phyloP scores from a whole-genome alignment of 2,113 vertebrate genomes.

The Zosterops hypoxanthus region DNA sequence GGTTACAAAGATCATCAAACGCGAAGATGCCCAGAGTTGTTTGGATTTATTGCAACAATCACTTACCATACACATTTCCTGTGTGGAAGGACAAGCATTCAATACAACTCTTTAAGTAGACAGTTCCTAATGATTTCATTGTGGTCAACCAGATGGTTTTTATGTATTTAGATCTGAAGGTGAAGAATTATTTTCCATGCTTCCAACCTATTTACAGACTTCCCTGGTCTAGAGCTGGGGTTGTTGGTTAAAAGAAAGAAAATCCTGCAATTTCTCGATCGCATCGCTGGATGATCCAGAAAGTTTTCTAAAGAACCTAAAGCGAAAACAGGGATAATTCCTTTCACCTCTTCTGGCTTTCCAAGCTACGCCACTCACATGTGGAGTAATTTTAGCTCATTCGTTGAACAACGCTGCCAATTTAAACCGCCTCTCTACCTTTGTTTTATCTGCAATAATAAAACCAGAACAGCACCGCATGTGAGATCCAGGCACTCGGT shows the following conservation, averaged over 20 bases:
- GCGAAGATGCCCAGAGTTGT: conserved; percentile 55
- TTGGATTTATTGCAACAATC: conserved; percentile 72
- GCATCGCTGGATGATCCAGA: conserved; percentile 34
- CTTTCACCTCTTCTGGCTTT: conserved; percentile 23
- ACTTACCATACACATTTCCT: conserved; percentile 72
- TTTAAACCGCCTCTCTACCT: conserved; percentile 15
- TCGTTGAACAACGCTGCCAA: conserved; percentile 51
- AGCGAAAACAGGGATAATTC: conserved; percentile 29
- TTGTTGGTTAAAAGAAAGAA: conserved; percentile 29
- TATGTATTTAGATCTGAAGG: conserved; percentile 68
- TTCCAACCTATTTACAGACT: conserved; percentile 65
- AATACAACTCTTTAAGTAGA: conserved; percentile 65
- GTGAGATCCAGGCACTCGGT: background rate
- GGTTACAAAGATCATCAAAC: conserved; percentile 47
- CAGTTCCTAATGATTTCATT: conserved; percentile 75
- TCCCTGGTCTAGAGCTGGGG: conserved; percentile 38
- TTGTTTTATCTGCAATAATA: conserved; percentile 29
- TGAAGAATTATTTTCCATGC: conserved; percentile 70
- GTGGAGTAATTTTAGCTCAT: conserved; percentile 29
- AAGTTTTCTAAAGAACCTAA: conserved; percentile 65
- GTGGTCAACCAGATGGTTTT: conserved; percentile 73
- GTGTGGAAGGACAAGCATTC: conserved; percentile 71
- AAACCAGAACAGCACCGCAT: background rate
- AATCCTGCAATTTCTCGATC: conserved; percentile 34
- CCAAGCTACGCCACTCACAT: background rate